Evolutionary conservation across 2,113 vertebrate species (phyloP).

Genomic region (Carlito syrichta): DNA sequence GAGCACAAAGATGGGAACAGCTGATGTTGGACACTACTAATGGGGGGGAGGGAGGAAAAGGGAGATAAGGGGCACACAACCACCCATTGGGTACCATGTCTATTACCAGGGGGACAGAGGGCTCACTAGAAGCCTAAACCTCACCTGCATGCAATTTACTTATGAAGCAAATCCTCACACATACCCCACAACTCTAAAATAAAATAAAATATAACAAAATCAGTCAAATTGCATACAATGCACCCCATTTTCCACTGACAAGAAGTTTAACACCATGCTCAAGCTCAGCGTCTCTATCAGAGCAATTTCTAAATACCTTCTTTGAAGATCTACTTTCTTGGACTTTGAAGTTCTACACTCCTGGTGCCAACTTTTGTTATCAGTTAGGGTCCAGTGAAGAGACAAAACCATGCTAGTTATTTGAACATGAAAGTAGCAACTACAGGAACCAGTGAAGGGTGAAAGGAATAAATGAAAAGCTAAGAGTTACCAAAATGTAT

Average conservation of each 20-base stretch:
- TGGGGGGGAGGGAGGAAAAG: too few relatives aligned
- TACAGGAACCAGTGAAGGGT: background rate
- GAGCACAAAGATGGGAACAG: too few relatives aligned
- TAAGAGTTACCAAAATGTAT: background rate
- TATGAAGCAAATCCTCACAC: too few relatives aligned
- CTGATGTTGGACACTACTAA: too few relatives aligned
- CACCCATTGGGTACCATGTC: too few relatives aligned
- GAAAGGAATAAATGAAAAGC: background rate
- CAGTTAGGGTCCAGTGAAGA: background rate
- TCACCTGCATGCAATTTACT: too few relatives aligned
- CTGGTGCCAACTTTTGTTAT: background rate
- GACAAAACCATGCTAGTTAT: background rate
- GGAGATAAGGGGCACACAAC: too few relatives aligned
- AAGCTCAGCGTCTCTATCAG: background rate
- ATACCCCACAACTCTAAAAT: too few relatives aligned
- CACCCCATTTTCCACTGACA: background rate
- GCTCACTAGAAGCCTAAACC: too few relatives aligned
- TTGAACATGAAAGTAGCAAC: background rate
- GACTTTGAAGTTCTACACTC: too few relatives aligned
- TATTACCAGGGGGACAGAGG: too few relatives aligned
- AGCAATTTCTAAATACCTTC: background rate
- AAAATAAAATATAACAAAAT: too few relatives aligned
- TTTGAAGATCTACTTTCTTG: background rate
- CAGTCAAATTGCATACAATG: background rate
- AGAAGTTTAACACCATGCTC: background rate